Percentiles rank a stretch among this genome's conserved stretches.
Evolutionary conservation across 1,140 invertebrate genomes (phyloP).

Genomic region (Cherax quadricarinatus): DNA sequence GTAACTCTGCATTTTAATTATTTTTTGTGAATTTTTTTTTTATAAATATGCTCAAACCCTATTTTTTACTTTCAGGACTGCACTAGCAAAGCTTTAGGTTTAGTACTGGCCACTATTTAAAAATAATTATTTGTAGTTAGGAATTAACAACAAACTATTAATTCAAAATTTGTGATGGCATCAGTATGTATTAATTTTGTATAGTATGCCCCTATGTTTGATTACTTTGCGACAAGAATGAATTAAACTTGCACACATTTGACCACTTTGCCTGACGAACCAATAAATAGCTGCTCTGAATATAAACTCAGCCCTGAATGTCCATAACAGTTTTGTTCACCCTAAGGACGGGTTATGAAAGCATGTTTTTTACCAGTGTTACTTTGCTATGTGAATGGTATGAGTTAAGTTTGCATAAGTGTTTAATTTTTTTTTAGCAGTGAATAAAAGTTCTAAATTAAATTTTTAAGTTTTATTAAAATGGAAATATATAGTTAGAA

Average conservation of each 20-base stretch:
- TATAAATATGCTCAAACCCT: not conserved
- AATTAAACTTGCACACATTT: conserved; percentile 6
- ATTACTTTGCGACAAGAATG: not conserved
- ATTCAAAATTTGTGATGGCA: not conserved
- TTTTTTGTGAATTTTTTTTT: not conserved
- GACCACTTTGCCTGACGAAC: conserved; percentile 14
- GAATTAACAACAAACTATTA: conserved; percentile 27
- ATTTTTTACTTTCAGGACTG: conserved; percentile 1
- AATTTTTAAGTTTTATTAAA: not conserved
- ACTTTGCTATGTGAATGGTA: conserved; percentile 64
- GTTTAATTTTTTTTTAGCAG: conserved; percentile 29
- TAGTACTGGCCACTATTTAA: conserved; percentile 21
- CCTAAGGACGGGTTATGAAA: conserved; percentile 33
- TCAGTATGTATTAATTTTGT: not conserved
- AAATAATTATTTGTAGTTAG: conserved; percentile 6
- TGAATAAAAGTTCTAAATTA: not conserved
- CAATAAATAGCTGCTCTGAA: conserved; percentile 29
- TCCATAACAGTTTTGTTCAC: conserved; percentile 42
- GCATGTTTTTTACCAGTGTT: conserved; percentile 36
- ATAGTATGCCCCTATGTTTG: not conserved
- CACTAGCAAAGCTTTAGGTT: conserved; percentile 34
- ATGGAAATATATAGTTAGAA: not conserved
- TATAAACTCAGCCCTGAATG: conserved; percentile 38
- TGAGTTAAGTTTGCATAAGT: conserved; percentile 58
- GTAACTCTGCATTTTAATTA: conserved; percentile 19